Evolutionary conservation across 2,888 invertebrate genomes (phyloP).

Genomic region (Drosophila emarginata): DNA sequence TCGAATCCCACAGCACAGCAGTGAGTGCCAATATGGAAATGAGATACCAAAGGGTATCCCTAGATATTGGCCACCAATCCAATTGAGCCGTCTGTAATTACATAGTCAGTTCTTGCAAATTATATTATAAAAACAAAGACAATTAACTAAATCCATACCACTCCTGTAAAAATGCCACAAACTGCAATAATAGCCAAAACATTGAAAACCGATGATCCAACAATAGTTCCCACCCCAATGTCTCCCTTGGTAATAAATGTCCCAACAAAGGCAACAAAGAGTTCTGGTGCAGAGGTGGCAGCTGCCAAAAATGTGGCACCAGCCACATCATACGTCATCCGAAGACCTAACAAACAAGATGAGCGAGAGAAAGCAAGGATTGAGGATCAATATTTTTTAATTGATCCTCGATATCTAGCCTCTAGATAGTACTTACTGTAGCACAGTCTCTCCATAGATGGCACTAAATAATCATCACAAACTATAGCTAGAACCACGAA

Average conservation of each 20-base stretch:
- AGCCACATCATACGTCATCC: conserved; percentile 92
- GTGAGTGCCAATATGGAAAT: conserved; percentile 29
- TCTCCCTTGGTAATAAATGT: conserved; percentile 91
- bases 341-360: conserved; percentile 84
- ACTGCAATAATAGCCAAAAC: conserved; percentile 90
- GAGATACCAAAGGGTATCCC: conserved; percentile 54
- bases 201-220: conserved; percentile 92
- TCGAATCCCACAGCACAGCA: conserved; percentile 24
- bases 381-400: neutral
- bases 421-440: conserved; percentile 87
- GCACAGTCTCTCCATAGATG: conserved; percentile 92
- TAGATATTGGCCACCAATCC: conserved; percentile 63
- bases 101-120: no score
- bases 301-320: conserved; percentile 96
- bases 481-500: conserved; percentile 92
- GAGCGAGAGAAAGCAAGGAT: neutral
- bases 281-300: conserved; percentile 94
- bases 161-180: conserved; percentile 88
- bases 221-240: conserved; percentile 91
- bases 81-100: conserved; percentile 21
- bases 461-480: conserved; percentile 96
- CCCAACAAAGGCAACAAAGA: conserved; percentile 92
- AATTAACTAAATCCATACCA: conserved; percentile 77
- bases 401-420: neutral
- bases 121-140: no score